Evolutionary conservation across 2,888 invertebrate genomes (phyloP).

Genomic region (Drosophila limbata): DNA sequence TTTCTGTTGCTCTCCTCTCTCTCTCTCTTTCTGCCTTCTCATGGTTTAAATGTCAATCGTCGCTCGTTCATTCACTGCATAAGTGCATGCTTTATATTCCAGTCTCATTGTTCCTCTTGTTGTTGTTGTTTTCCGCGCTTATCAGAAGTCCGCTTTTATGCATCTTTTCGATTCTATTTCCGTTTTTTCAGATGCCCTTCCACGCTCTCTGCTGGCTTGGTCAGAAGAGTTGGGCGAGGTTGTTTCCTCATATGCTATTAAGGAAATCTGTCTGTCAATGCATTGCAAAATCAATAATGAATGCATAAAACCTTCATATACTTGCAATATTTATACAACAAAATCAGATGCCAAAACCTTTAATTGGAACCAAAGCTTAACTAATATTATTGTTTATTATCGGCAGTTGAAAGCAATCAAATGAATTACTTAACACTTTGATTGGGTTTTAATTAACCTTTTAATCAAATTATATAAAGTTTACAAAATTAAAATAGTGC

Average conservation of each 20-base stretch:
- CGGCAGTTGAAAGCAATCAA: background rate
- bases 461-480: too few species aligned
- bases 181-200: constrained; percentile 25
- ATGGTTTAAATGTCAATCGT: constrained; percentile 25
- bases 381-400: background rate
- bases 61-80: constrained; percentile 29
- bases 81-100: constrained; percentile 16
- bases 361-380: background rate
- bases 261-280: constrained; percentile 39
- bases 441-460: too few species aligned
- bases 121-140: constrained; percentile 21
- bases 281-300: constrained; percentile 53
- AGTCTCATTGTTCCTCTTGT: background rate
- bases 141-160: constrained; percentile 34
- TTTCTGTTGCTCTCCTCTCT: constrained; percentile 16
- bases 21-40: background rate
- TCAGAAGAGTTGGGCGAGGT: constrained; percentile 4
- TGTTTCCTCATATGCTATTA: constrained; percentile 2
- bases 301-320: constrained; percentile 8
- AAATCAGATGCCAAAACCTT: background rate
- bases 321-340: background rate
- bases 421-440: too few species aligned
- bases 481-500: background rate
- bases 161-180: constrained; percentile 22
- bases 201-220: constrained; percentile 29